phyloP scores from a whole-genome alignment of 35 echinoderm and acorn worm genomes.

The Heliocidaris tuberculata region DNA sequence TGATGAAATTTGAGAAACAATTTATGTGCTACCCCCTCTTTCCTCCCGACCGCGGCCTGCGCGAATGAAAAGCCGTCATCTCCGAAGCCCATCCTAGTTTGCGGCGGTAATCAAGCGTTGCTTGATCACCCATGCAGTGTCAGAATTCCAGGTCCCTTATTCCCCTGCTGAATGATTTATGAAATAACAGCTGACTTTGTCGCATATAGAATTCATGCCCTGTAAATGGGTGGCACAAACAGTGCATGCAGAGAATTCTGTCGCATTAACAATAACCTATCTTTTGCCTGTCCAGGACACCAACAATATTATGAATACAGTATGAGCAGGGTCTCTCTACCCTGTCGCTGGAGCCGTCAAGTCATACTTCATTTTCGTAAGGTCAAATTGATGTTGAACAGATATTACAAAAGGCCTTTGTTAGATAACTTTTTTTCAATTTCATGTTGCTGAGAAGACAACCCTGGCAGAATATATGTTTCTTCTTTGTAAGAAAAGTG shows the following conservation, averaged over 20 bases:
- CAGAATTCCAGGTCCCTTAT: constrained; percentile 35
- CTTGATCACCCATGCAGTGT: constrained; percentile 36
- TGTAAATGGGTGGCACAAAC: constrained; percentile 37
- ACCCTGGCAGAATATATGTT: not conserved
- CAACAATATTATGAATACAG: not conserved
- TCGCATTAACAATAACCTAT: constrained; percentile 11
- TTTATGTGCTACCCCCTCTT: constrained; percentile 2
- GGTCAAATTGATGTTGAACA: not conserved
- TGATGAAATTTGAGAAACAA: constrained; percentile 4
- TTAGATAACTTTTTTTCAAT: not conserved
- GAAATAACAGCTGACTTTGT: constrained; percentile 24
- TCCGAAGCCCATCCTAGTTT: not conserved
- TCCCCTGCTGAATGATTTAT: constrained; percentile 49
- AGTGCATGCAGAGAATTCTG: constrained; percentile 21
- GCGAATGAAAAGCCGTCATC: not conserved
- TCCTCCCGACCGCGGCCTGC: not conserved
- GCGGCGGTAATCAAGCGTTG: constrained; percentile 28
- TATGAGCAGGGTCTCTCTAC: not conserved
- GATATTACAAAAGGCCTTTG: not conserved
- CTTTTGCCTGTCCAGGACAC: not conserved
- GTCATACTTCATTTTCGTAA: not conserved
- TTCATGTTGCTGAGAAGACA: not conserved
- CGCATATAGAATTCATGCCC: constrained; percentile 44
- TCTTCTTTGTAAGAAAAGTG: not conserved
- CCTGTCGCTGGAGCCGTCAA: not conserved